Evolutionary conservation across 1,140 invertebrate species (phyloP), one percentile per base, ranked within the genome.

Genomic region (Aphelinus certus): DNA sequence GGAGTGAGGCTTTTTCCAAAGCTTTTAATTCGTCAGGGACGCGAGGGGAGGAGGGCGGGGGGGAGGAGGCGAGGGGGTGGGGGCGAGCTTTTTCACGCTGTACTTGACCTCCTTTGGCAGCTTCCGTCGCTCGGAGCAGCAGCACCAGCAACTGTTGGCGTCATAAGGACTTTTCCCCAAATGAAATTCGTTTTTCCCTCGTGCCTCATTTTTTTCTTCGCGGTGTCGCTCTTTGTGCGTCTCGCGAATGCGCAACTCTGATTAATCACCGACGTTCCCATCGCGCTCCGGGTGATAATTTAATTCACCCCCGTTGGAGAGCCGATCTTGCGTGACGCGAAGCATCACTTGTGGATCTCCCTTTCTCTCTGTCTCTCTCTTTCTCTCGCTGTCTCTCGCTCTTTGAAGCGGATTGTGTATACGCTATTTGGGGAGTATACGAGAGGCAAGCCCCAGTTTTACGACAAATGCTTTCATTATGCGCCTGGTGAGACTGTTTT

Each of bases 81-180:
- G 2, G 43, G 26, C 9, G 10, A 45, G 51, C 7, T 26, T 73
- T 66, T 65, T 55, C 43, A 6, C 9, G 47, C 47, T 61, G 57
- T 55, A 67, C 71, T 73, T 67, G 71, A 73, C 71, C 71, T 67
- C 64, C 43, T 73, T 73, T 4, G 2, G 6, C n/a, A n/a, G 7
- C 9, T 7, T 66, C 26, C 26, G 26, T 26, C 26, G 26, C 26
- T 26, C 26, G 26, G 26, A 26, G 26, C 26, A 26, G 26, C 26
- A 26, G 26, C 26, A 26, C 26, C 26, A 26, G 42, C 6, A 48
- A 26, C 47, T 9, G 26, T 42, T 53, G 26, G n/a, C 7, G 51
- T 55, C 4, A 47, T 57, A 57, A 43, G 45, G 26, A 6, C 5
- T 55, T 55, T 55, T 55, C 49, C 55, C 45, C 0, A 66, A 7